These are phyloP conservation scores for Trissolcus japonicus DNA, from an alignment of 2,888 invertebrate species.

Conservation along the genomic window DNA sequence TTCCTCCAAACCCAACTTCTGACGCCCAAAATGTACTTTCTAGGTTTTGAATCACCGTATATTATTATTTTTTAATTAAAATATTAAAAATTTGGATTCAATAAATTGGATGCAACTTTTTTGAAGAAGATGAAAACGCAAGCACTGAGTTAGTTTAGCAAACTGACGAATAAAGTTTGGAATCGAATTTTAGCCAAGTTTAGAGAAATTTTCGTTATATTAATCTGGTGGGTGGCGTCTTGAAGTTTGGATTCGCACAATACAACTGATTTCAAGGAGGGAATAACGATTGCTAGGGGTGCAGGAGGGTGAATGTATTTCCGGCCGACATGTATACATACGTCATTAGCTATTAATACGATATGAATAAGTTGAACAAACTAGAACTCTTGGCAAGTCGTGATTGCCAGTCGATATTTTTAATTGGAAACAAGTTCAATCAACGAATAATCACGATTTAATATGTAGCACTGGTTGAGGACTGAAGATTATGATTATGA, in stretches of 20 bases:
- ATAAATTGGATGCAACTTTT: neutral
- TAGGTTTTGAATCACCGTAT: too few species aligned
- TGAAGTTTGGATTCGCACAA: slow-evolving; percentile 33
- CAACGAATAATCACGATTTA: too few species aligned
- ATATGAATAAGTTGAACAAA: slow-evolving; percentile 31
- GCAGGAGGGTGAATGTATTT: slow-evolving; percentile 14
- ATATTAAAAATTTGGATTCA: too few species aligned
- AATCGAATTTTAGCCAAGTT: neutral
- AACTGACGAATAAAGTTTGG: neutral
- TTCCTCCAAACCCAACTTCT: too few species aligned
- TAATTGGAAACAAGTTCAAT: too few species aligned
- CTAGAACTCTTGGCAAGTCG: too few species aligned
- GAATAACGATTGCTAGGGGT: slow-evolving; percentile 51
- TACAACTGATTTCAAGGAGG: slow-evolving; percentile 47
- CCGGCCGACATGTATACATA: slow-evolving; percentile 30
- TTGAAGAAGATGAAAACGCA: neutral
- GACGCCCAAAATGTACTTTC: too few species aligned
- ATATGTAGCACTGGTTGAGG: neutral
- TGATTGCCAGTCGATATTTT: too few species aligned
- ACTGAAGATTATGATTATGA: neutral
- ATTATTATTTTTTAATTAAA: too few species aligned
- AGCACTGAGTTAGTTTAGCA: too few species aligned
- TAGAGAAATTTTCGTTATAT: neutral
- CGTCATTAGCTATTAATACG: slow-evolving; percentile 40
- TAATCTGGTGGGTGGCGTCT: neutral